A percentile compares a stretch with the other conserved stretches of the same genome.
Conservation (phyloP, 2,797 vertebrate species). For the Pipistrellus pygmaeus region DNA sequence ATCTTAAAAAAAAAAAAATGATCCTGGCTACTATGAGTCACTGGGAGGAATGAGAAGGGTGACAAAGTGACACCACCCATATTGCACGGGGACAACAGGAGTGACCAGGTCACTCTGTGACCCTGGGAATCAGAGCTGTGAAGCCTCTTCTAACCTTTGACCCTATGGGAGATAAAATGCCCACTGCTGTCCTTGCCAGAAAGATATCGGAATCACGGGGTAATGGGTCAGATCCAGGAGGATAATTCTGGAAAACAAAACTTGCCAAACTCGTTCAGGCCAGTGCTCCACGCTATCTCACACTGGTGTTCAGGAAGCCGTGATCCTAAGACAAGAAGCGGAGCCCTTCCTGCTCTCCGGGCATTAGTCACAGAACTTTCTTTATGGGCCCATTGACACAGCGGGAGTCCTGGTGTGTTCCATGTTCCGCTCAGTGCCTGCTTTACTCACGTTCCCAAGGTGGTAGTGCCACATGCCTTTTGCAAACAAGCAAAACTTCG, state of each 20-base stretch:
- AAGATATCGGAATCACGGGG: background rate
- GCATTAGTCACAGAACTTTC: background rate
- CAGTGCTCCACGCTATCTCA: background rate
- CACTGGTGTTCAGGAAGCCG: accelerated
- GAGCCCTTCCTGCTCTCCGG: background rate
- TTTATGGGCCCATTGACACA: background rate
- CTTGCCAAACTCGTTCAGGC: background rate
- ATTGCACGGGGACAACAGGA: background rate
- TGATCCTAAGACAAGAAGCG: background rate
- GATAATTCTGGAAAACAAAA: background rate
- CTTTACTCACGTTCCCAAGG: accelerated
- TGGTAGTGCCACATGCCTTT: background rate
- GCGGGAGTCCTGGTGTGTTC: background rate
- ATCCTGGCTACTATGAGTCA: background rate
- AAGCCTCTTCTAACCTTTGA: background rate
- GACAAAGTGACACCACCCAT: too few relatives aligned
- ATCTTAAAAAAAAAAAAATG: background rate
- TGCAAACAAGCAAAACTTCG: background rate
- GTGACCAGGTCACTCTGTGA: background rate
- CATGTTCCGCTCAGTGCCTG: background rate
- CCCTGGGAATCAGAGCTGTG: background rate
- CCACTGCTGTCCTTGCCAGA: background rate
- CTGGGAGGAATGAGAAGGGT: background rate
- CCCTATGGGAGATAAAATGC: background rate
- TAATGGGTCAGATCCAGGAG: background rate